Percentiles rank a stretch among this genome's conserved stretches.
These are phyloP conservation scores for Pachypanchax playfairii DNA, from an alignment of 2,113 vertebrate species.

Conservation along the genomic window DNA sequence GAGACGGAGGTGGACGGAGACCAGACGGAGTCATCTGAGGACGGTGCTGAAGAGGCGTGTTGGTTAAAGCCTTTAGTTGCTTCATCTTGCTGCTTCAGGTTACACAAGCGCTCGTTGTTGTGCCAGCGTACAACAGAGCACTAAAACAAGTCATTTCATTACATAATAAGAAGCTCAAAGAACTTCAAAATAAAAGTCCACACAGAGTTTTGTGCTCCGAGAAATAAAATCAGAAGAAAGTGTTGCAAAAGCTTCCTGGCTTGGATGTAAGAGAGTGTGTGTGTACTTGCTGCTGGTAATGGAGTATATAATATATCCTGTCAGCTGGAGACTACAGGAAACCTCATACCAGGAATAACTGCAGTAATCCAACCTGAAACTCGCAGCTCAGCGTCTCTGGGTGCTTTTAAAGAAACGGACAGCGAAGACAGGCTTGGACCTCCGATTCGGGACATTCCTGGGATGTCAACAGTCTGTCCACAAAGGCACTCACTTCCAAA, in stretches of 20 bases:
- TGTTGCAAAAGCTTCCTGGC: not conserved
- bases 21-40: not conserved
- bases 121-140: not conserved
- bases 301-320: slow-evolving; percentile 4
- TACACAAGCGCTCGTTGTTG: slow-evolving; percentile 10
- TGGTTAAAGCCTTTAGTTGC: slow-evolving; percentile 10
- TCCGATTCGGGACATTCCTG: slow-evolving; percentile 10
- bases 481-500: not conserved
- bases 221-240: not conserved
- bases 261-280: not conserved
- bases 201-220: not conserved
- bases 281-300: slow-evolving; percentile 2
- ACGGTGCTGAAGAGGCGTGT: not conserved
- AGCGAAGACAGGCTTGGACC: not conserved
- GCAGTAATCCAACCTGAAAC: slow-evolving; percentile 39
- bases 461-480: not conserved
- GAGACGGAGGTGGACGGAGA: too few species aligned
- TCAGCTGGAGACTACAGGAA: slow-evolving; percentile 15
- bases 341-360: slow-evolving; percentile 40
- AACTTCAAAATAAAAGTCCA: slow-evolving; percentile 2
- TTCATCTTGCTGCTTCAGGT: not conserved
- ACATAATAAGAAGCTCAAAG: slow-evolving; percentile 4
- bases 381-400: slow-evolving; percentile 1
- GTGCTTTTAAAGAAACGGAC: slow-evolving; percentile 16
- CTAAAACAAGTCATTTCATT: not conserved